These are phyloP conservation scores for Drosophila suboccidentalis DNA, from an alignment of 2,888 invertebrate species.

Conservation along the genomic window DNA sequence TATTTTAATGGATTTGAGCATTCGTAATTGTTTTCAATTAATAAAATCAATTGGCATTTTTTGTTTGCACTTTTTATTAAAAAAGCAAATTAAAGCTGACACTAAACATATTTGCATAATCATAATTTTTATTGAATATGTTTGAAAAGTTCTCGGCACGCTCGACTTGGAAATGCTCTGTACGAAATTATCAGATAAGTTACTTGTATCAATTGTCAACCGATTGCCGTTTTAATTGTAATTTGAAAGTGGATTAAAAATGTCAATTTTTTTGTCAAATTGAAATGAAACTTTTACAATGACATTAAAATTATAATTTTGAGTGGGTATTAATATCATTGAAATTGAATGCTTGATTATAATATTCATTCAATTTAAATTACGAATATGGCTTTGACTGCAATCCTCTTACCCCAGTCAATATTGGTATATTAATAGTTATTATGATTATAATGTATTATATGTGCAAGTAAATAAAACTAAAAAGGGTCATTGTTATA, in stretches of 20 bases:
- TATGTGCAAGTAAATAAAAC: too few relatives aligned
- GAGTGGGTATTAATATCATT: constrained; percentile 4
- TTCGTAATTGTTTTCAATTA: constrained; percentile 65
- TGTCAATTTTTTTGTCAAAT: neutral
- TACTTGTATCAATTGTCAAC: too few relatives aligned
- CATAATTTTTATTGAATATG: constrained; percentile 14
- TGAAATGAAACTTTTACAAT: neutral
- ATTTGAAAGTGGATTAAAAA: too few relatives aligned
- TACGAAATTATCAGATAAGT: neutral
- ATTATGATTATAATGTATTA: too few relatives aligned
- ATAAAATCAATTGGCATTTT: constrained; percentile 62
- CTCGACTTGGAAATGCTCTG: neutral
- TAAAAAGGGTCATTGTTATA: too few relatives aligned
- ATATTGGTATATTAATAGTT: too few relatives aligned
- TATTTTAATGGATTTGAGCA: constrained; percentile 57
- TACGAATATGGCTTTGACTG: neutral
- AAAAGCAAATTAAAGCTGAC: constrained; percentile 27
- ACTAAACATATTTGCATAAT: constrained; percentile 34
- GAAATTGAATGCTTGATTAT: neutral
- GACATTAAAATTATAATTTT: constrained; percentile 1
- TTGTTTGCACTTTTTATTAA: constrained; percentile 3
- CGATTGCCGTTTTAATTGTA: too few relatives aligned
- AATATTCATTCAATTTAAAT: neutral
- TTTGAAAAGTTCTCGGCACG: neutral
- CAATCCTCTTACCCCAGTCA: too few relatives aligned